Conservation (phyloP, 2,888 invertebrate genomes). For the Lysandra coridon region DNA sequence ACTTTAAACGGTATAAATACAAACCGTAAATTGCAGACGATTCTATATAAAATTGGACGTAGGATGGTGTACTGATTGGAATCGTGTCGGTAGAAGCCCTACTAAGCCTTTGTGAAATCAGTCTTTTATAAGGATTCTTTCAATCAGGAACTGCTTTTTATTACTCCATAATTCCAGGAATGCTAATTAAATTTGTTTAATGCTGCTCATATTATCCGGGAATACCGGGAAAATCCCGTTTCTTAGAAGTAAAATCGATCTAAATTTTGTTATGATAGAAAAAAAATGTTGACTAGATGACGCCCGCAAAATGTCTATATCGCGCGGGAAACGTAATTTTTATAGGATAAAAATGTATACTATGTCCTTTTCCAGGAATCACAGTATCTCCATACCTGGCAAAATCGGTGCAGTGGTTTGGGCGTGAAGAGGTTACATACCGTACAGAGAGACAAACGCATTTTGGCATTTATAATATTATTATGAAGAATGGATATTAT, state of each 20-base stretch:
- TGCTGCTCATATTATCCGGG: neutral
- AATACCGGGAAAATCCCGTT: neutral
- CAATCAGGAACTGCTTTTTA: slow-evolving; percentile 48
- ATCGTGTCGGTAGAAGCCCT: slow-evolving; percentile 52
- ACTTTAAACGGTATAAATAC: neutral
- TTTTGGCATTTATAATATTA: too few species aligned
- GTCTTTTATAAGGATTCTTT: slow-evolving; percentile 59
- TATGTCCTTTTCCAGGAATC: too few species aligned
- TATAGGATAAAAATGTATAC: too few species aligned
- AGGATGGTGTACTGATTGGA: slow-evolving; percentile 36
- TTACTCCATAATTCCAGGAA: slow-evolving; percentile 36
- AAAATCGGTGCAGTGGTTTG: too few species aligned
- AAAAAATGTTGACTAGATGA: too few species aligned
- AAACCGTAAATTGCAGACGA: slow-evolving; percentile 15
- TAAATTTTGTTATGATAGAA: neutral
- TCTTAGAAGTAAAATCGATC: neutral
- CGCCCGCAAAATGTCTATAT: too few species aligned
- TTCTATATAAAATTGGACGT: slow-evolving; percentile 34
- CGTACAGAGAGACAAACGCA: too few species aligned
- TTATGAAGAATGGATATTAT: too few species aligned
- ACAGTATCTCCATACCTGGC: too few species aligned
- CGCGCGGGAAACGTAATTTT: too few species aligned
- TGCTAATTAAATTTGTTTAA: slow-evolving; percentile 30
- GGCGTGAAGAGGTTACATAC: too few species aligned
- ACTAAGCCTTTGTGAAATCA: slow-evolving; percentile 52